A percentile compares a stretch with the other conserved stretches of the same genome.
Evolutionary conservation across 2,113 vertebrate species (phyloP).

Genomic region (Sula dactylatra): DNA sequence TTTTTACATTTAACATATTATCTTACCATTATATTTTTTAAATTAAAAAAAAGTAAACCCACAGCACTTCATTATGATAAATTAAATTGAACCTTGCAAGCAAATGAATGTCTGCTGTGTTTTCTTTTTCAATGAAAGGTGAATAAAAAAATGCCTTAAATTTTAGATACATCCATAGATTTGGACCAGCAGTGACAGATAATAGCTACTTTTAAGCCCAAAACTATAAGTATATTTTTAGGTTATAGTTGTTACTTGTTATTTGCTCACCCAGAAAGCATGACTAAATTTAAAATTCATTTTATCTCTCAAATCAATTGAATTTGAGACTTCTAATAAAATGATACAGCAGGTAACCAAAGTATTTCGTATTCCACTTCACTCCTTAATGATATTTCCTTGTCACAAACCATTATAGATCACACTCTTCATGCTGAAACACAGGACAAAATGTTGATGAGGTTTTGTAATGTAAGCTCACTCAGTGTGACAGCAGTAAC

Average conservation of each 20-base stretch:
- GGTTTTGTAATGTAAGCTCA: neutral
- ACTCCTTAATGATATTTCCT: neutral
- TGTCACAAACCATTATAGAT: neutral
- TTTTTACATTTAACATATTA: neutral
- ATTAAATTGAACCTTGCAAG: neutral
- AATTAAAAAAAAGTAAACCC: neutral
- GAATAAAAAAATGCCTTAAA: neutral
- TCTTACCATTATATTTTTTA: neutral
- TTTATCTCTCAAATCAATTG: neutral
- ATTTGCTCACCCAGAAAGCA: neutral
- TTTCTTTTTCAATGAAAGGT: neutral
- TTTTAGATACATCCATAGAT: neutral
- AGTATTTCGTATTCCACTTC: neutral
- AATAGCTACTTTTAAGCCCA: neutral
- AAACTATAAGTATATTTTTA: neutral
- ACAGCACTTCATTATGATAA: neutral
- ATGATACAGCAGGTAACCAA: neutral
- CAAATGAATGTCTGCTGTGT: neutral
- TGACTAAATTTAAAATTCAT: neutral
- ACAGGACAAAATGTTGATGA: neutral
- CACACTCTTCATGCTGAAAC: neutral
- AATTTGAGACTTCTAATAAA: neutral
- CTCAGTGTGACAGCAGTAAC: neutral
- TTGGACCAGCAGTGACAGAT: neutral
- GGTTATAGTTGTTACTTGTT: neutral